phyloP scores from a whole-genome alignment of 2,888 invertebrate species.

The Yponomeuta sedellus region DNA sequence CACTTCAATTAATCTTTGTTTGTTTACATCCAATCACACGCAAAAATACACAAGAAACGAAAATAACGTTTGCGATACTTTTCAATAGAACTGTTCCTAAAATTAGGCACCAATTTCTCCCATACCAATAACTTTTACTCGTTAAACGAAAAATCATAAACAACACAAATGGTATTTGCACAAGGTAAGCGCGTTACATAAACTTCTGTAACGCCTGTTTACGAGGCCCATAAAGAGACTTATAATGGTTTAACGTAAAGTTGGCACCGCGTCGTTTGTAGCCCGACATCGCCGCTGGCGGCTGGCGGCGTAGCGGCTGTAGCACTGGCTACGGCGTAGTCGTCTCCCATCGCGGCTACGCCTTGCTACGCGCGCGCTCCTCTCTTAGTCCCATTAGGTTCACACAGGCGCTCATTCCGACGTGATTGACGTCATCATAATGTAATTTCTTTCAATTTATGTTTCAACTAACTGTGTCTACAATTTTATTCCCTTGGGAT shows the following conservation, averaged over 20 bases:
- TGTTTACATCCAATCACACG: neutral
- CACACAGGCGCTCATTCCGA: neutral
- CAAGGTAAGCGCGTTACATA: neutral
- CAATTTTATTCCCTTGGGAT: too few relatives aligned
- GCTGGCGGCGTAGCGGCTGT: constrained; percentile 42
- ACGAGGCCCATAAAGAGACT: constrained; percentile 50
- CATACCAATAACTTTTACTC: constrained; percentile 3
- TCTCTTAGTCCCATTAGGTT: neutral
- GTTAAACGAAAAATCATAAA: neutral
- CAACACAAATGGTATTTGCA: neutral
- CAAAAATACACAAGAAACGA: neutral
- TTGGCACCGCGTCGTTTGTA: constrained; percentile 31
- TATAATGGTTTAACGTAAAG: constrained; percentile 53
- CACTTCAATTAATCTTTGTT: constrained; percentile 20
- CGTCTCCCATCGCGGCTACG: constrained; percentile 24
- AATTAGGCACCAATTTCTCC: neutral
- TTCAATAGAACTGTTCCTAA: neutral
- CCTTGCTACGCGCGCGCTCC: constrained; percentile 10
- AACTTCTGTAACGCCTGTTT: constrained; percentile 30
- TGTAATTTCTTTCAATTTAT: too few relatives aligned
- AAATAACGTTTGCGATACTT: neutral
- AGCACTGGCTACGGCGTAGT: constrained; percentile 41
- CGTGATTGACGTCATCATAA: too few relatives aligned
- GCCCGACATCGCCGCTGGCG: constrained; percentile 30
- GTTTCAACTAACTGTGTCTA: too few relatives aligned